phyloP scores from a whole-genome alignment of 2,888 invertebrate species.

The Habroteleia sp. region DNA sequence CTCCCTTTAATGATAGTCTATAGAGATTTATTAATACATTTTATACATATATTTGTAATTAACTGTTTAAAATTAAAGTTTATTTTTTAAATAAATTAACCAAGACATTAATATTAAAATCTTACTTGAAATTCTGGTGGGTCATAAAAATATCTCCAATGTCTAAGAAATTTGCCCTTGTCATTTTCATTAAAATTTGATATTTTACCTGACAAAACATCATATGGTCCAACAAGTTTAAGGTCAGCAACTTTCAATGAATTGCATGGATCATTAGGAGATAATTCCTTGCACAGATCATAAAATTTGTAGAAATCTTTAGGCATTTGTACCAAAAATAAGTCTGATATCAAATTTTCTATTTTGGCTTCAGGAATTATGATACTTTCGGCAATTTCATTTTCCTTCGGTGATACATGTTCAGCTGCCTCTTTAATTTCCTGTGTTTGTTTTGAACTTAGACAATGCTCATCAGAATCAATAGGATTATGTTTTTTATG shows the following conservation, averaged over 20 bases:
- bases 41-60: neutral
- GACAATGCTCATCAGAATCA: conserved; percentile 46
- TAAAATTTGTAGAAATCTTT: conserved; percentile 93
- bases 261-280: conserved; percentile 83
- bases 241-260: conserved; percentile 86
- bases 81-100: neutral
- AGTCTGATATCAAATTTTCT: conserved; percentile 85
- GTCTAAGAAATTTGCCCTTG: conserved; percentile 86
- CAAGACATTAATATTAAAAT: neutral
- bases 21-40: conserved; percentile 51
- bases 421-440: no score
- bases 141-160: conserved; percentile 96
- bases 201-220: conserved; percentile 87
- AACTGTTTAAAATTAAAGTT: no score
- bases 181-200: conserved; percentile 81
- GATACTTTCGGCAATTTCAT: neutral
- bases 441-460: conserved; percentile 55
- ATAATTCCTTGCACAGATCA: conserved; percentile 86
- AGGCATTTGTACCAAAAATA: conserved; percentile 93
- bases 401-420: no score
- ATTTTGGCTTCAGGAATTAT: conserved; percentile 75
- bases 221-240: conserved; percentile 92
- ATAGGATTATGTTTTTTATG: conserved; percentile 18
- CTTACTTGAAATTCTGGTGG: conserved; percentile 94
- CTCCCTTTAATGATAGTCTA: conserved; percentile 88